Conservation (phyloP, 1,140 invertebrate genomes). For the Dendrolimus kikuchii region DNA sequence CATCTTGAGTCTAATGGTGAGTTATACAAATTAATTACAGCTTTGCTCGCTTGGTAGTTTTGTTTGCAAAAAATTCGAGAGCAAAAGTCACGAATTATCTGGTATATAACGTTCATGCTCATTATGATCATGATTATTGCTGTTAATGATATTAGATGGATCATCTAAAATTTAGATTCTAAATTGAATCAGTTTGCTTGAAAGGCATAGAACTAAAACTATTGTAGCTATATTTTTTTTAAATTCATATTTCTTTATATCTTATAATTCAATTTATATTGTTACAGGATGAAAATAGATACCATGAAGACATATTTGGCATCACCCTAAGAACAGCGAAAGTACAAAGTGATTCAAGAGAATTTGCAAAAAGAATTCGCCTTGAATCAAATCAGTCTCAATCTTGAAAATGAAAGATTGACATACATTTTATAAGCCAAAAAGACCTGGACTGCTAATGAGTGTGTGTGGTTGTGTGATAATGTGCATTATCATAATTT, state of each 20-base stretch:
- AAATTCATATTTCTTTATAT: neutral
- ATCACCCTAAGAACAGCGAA: slow-evolving; percentile 92
- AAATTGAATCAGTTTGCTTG: too few relatives aligned
- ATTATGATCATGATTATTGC: too few relatives aligned
- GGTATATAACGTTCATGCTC: too few relatives aligned
- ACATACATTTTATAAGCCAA: too few relatives aligned
- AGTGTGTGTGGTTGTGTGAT: too few relatives aligned
- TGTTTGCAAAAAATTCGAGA: neutral
- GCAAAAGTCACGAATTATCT: too few relatives aligned
- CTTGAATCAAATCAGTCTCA: slow-evolving; percentile 41
- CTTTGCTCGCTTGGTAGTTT: neutral
- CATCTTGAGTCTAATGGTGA: slow-evolving; percentile 88
- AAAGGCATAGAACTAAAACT: too few relatives aligned
- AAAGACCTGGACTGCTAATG: too few relatives aligned
- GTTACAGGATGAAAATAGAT: slow-evolving; percentile 90
- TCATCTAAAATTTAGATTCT: too few relatives aligned
- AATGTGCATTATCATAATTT: too few relatives aligned
- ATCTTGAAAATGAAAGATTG: slow-evolving; percentile 12
- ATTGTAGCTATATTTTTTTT: neutral
- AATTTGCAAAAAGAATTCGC: slow-evolving; percentile 75
- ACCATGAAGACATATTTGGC: slow-evolving; percentile 98
- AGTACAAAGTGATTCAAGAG: slow-evolving; percentile 86
- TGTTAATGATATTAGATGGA: too few relatives aligned
- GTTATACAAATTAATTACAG: slow-evolving; percentile 12
- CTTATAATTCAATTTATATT: neutral